These are phyloP conservation scores for Cinara cedri DNA, from an alignment of 2,888 invertebrate species.

Conservation along the genomic window DNA sequence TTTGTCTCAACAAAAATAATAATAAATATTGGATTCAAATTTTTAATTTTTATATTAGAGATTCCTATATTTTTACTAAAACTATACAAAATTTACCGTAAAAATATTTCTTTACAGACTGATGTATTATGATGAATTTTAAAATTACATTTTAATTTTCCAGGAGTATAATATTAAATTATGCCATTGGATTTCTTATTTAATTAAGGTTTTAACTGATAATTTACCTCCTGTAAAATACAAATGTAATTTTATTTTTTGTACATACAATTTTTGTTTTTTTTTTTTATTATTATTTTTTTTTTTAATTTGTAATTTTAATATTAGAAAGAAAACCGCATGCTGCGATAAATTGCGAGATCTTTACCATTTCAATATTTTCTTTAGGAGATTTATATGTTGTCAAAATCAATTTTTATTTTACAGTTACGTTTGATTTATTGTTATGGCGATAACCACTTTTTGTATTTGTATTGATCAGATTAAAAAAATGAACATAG, in stretches of 20 bases:
- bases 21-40: slow-evolving; percentile 62
- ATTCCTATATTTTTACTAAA: slow-evolving; percentile 64
- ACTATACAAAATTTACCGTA: slow-evolving; percentile 56
- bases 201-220: slow-evolving; percentile 55
- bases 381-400: slow-evolving; percentile 46
- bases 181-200: slow-evolving; percentile 56
- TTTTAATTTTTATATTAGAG: slow-evolving; percentile 66
- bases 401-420: slow-evolving; percentile 51
- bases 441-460: slow-evolving; percentile 48
- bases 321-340: slow-evolving; percentile 54
- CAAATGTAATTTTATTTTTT: slow-evolving; percentile 57
- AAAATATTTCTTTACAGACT: slow-evolving; percentile 57
- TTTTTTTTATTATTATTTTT: slow-evolving; percentile 45
- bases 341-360: slow-evolving; percentile 52
- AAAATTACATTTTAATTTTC: slow-evolving; percentile 57
- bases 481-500: slow-evolving; percentile 47
- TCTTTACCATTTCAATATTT: slow-evolving; percentile 54
- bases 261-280: slow-evolving; percentile 57
- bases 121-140: slow-evolving; percentile 57
- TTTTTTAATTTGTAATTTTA: slow-evolving; percentile 57
- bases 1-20: slow-evolving; percentile 58
- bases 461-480: slow-evolving; percentile 50
- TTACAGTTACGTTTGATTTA: slow-evolving; percentile 52
- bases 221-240: slow-evolving; percentile 56
- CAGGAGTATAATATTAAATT: slow-evolving; percentile 57